Conservation (phyloP, 1,140 invertebrate species). For the Pachypeltis micranthus region DNA sequence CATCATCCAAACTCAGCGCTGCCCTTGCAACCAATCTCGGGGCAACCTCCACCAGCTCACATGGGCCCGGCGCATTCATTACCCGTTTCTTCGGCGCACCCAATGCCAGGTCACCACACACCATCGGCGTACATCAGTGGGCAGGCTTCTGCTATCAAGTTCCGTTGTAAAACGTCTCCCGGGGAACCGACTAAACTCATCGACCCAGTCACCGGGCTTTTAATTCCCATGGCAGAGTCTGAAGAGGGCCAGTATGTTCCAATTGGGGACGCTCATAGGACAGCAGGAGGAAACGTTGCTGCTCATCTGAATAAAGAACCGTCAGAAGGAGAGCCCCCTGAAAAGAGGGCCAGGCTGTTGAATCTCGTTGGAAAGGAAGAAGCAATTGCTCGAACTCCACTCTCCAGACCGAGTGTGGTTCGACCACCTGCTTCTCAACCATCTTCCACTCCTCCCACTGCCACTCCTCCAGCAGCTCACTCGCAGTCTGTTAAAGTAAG, state of each 20-base stretch:
- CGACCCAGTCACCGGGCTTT: constrained; percentile 62
- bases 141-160: constrained; percentile 31
- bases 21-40: background rate
- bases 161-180: constrained; percentile 17
- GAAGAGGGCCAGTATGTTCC: constrained; percentile 60
- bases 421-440: constrained; percentile 10
- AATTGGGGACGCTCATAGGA: constrained; percentile 33
- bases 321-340: constrained; percentile 11
- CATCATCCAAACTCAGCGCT: background rate
- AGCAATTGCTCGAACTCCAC: constrained; percentile 13
- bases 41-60: constrained; percentile 4
- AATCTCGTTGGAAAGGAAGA: constrained; percentile 14
- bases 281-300: background rate
- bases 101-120: background rate
- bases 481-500: background rate
- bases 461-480: constrained; percentile 11
- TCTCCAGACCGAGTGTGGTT: constrained; percentile 18
- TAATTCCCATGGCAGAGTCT: constrained; percentile 56
- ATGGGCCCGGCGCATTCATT: background rate
- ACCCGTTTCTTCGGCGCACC: background rate
- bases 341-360: constrained; percentile 6
- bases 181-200: constrained; percentile 50
- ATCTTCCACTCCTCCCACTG: constrained; percentile 1
- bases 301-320: background rate
- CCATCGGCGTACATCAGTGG: constrained; percentile 17